phyloP scores from a whole-genome alignment of 2,113 vertebrate genomes.

The Dipodomys merriami region DNA sequence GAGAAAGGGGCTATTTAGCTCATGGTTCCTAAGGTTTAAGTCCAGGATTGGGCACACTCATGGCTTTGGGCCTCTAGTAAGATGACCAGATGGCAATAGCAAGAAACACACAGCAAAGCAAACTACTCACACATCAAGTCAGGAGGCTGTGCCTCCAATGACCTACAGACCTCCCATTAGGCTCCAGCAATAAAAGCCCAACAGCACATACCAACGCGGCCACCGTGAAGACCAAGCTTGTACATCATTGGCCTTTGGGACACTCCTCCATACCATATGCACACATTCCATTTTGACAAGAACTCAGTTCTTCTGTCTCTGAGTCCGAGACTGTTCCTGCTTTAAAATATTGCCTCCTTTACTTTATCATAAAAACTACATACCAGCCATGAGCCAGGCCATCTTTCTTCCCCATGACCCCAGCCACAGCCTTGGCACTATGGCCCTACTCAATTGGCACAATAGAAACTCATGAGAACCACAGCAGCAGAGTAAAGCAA shows the following conservation, averaged over 20 bases:
- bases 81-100: background rate
- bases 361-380: background rate
- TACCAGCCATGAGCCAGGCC: background rate
- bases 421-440: fast-evolving
- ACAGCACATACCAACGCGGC: background rate
- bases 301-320: background rate
- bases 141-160: background rate
- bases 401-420: background rate
- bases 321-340: background rate
- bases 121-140: background rate
- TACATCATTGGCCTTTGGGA: too few species aligned
- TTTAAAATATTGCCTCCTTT: background rate
- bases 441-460: fast-evolving
- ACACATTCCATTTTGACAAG: background rate
- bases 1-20: background rate
- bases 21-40: background rate
- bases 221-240: too few species aligned
- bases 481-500: background rate
- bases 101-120: too few species aligned
- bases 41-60: too few species aligned
- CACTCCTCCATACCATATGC: background rate
- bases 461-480: background rate
- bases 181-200: background rate
- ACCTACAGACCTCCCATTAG: background rate
- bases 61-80: background rate